These are phyloP conservation scores for Hippopotamus amphibius DNA, from an alignment of 2,113 vertebrate species.

Conservation along the genomic window DNA sequence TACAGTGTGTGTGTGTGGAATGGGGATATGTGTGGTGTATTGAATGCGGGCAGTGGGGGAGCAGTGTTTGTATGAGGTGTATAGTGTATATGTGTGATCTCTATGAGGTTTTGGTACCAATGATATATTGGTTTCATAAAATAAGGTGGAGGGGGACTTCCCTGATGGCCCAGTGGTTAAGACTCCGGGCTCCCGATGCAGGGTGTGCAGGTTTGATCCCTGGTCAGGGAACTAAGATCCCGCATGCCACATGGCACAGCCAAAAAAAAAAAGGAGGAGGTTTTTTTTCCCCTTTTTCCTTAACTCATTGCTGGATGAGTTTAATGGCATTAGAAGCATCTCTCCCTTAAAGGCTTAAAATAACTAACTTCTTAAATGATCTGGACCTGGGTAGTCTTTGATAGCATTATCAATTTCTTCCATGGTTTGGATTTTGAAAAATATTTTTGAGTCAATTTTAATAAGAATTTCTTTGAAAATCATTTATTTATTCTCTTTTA, in stretches of 20 bases:
- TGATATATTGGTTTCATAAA: not conserved
- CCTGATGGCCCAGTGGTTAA: too few relatives aligned
- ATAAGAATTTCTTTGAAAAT: conserved; percentile 58
- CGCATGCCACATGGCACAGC: too few relatives aligned
- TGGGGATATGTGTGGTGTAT: not conserved
- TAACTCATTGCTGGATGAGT: not conserved
- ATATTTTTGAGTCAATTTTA: conserved; percentile 34
- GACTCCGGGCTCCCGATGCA: too few relatives aligned
- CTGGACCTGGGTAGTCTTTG: not conserved
- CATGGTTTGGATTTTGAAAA: not conserved
- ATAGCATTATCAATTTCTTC: conserved; percentile 20
- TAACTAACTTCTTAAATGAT: conserved; percentile 35
- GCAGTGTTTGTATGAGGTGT: too few relatives aligned
- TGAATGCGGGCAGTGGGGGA: too few relatives aligned
- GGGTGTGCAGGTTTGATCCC: too few relatives aligned
- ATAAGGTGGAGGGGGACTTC: not conserved
- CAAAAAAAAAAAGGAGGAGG: not conserved
- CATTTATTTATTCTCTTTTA: conserved; percentile 1
- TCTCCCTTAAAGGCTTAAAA: conserved; percentile 38
- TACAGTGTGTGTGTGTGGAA: not conserved
- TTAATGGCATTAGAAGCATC: conserved; percentile 17
- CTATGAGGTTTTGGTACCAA: not conserved
- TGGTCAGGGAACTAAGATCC: too few relatives aligned
- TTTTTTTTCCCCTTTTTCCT: not conserved
- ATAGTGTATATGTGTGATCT: not conserved